Percentiles rank a stretch among this genome's conserved stretches.
phyloP scores from a whole-genome alignment of 2,113 vertebrate genomes.

The Polypterus bichir region DNA sequence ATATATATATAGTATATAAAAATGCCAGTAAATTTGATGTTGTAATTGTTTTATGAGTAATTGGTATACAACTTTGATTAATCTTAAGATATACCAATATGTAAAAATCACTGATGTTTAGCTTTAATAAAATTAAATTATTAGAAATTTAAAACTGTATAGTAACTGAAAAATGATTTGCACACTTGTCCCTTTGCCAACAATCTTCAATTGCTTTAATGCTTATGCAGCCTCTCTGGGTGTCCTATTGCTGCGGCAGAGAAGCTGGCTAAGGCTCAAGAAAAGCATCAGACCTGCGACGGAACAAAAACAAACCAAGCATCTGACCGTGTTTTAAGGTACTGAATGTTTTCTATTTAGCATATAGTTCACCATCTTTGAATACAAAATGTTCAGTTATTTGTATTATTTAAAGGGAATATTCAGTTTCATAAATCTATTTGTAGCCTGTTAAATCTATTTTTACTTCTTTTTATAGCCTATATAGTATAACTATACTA shows the following conservation, averaged over 20 bases:
- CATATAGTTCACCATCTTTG: too few relatives aligned
- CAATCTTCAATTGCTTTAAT: conserved; percentile 26
- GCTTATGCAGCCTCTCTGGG: conserved; percentile 81
- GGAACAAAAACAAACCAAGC: conserved; percentile 86
- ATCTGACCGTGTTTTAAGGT: conserved; percentile 96
- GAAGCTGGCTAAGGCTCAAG: conserved; percentile 94
- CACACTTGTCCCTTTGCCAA: not conserved
- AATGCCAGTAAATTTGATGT: too few relatives aligned
- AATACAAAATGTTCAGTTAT: too few relatives aligned
- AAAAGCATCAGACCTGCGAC: conserved; percentile 90
- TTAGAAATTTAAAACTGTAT: too few relatives aligned
- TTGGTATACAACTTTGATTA: not conserved
- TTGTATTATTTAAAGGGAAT: too few relatives aligned
- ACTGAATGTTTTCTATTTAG: conserved; percentile 44
- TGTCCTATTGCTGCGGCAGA: conserved; percentile 96
- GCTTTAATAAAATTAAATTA: too few relatives aligned
- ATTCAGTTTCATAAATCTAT: too few relatives aligned
- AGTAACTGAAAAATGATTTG: too few relatives aligned
- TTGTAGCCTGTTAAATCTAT: too few relatives aligned
- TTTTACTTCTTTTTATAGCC: too few relatives aligned
- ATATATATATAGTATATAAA: not conserved
- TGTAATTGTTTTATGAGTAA: not conserved
- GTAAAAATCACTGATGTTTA: too few relatives aligned
- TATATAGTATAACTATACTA: too few relatives aligned
- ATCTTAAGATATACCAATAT: not conserved